A percentile compares a stretch with the other conserved stretches of the same genome.
Evolutionary conservation across 64 coral and sea anemone species (phyloP).

Genomic region (Exaiptasia diaphana): DNA sequence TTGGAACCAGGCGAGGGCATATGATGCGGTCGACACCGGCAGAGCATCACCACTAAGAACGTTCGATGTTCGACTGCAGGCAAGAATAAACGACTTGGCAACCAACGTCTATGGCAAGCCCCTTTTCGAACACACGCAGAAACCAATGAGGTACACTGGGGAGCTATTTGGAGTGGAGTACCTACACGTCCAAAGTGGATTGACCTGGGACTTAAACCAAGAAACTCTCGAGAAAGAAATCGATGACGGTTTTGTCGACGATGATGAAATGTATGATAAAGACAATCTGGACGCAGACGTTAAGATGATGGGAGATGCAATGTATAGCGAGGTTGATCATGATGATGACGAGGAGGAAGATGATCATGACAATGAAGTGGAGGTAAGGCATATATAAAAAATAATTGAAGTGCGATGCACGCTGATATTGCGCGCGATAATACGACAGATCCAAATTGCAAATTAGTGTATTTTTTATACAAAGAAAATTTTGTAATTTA

Average conservation of each 20-base stretch:
- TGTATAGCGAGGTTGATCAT: too few relatives aligned
- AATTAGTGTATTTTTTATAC: too few relatives aligned
- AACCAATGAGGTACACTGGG: constrained; percentile 11
- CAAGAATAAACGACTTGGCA: not conserved
- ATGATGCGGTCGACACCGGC: not conserved
- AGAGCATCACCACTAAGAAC: not conserved
- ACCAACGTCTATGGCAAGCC: not conserved
- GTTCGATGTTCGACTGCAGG: not conserved
- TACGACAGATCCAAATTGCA: too few relatives aligned
- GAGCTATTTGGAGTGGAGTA: constrained; percentile 27
- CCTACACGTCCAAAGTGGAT: constrained; percentile 33
- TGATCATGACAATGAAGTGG: too few relatives aligned
- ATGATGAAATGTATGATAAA: not conserved
- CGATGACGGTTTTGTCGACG: constrained; percentile 31
- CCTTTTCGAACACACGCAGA: too few relatives aligned
- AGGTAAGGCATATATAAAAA: too few relatives aligned
- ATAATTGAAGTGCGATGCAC: too few relatives aligned
- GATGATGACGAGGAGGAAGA: too few relatives aligned
- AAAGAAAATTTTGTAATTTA: too few relatives aligned
- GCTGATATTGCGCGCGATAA: too few relatives aligned
- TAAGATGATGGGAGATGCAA: not conserved
- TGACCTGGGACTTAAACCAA: not conserved
- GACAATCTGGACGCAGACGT: not conserved
- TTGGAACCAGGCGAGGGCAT: not conserved
- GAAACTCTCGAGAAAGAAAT: not conserved